Conservation (phyloP, 2,797 vertebrate species). For the Hephaestus fuliginosus region DNA sequence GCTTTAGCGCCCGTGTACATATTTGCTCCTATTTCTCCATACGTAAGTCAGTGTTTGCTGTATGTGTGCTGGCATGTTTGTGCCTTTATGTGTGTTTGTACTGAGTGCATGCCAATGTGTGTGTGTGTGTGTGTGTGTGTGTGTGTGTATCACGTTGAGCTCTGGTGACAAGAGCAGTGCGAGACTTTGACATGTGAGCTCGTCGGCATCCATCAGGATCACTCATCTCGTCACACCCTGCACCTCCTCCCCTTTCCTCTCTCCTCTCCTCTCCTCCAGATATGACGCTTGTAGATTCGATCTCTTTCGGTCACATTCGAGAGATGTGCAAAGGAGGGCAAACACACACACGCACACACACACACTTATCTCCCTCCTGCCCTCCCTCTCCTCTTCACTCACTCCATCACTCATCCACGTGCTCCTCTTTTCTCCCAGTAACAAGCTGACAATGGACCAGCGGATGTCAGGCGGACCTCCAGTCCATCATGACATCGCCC, state of each 20-base stretch:
- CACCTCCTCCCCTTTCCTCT: background rate
- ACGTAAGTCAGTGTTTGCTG: background rate
- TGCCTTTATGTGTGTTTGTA: background rate
- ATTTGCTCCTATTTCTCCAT: too few relatives aligned
- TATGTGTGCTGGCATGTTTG: background rate
- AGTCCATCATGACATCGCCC: slow-evolving; percentile 26
- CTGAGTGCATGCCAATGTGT: background rate
- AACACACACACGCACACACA: background rate
- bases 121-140: slow-evolving; percentile 29
- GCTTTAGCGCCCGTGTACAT: background rate
- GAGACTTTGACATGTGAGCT: slow-evolving; percentile 39
- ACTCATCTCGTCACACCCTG: slow-evolving; percentile 7
- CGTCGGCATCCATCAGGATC: slow-evolving; percentile 52
- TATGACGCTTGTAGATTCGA: slow-evolving; percentile 1
- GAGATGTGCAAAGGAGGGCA: slow-evolving; percentile 2
- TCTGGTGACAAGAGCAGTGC: slow-evolving; percentile 19
- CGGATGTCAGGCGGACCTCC: background rate
- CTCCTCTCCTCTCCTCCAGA: background rate
- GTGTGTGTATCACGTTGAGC: slow-evolving; percentile 24
- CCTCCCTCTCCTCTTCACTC: background rate
- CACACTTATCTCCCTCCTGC: background rate
- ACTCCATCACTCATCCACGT: slow-evolving; percentile 20
- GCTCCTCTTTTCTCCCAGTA: slow-evolving; percentile 17
- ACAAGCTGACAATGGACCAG: slow-evolving; percentile 50
- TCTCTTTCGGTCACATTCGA: slow-evolving; percentile 16